Evolutionary conservation across 2,888 invertebrate genomes (phyloP), one percentile per base, ranked within the genome.

Genomic region (Lamellibrachia satsuma): DNA sequence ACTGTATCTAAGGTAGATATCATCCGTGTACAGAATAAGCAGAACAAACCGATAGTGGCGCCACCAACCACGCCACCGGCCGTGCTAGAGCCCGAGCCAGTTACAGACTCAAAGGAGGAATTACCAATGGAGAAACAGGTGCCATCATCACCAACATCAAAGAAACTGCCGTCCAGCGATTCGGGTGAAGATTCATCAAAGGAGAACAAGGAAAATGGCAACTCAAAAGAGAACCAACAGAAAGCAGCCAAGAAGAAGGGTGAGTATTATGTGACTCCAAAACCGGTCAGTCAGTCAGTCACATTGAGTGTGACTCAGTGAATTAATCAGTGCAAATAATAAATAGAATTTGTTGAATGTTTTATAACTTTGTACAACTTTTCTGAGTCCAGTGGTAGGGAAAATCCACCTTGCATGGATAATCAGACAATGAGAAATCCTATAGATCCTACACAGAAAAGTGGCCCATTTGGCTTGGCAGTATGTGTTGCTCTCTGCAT

Each of bases 141-240:
- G 75, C 75, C 75, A 4, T 75, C 75, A 4, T 75, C 57, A 91
- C 92, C 92, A 11, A 51, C 91, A 39, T 91, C 57, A 52, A 91
- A 93, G 52, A 92, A 93, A 55, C 92, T 92, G 51, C 55, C 92
- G n/a, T 91, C 92, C 91, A 92, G 93, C 39, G 94, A 94, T 91
- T 94, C 94, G 0, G 94, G 94, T 8, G 94, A 94, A 51, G 96
- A 96, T 93, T 96, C 97, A 93, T 96, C 97, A 93, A 97, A 97
- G 95, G 97, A 97, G 94, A 96, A 96, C 94, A 96, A 95, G 93
- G 96, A 96, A 75, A 92, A 93, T 3, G 57, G 92, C 9, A 92
- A 90, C 52, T 75, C 57, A 3, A 92, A 93, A 11, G 92, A 93
- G 75, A 75, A 75, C 75, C 75, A 75, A 75, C 75, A 90, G 55